phyloP scores from a whole-genome alignment of 2,797 vertebrate genomes.

The Aselliscus stoliczkanus region DNA sequence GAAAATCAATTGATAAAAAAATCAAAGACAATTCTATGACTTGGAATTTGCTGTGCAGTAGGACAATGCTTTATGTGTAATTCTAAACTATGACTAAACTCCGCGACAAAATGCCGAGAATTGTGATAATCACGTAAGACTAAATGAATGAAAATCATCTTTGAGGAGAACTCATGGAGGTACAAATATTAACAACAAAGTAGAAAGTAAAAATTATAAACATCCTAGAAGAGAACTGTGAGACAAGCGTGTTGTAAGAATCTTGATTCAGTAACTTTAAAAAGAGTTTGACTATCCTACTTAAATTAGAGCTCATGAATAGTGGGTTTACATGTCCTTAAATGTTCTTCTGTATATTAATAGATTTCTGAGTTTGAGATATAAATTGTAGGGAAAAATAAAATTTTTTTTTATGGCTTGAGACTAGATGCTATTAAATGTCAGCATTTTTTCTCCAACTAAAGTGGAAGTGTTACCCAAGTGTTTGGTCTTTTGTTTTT shows the following conservation, averaged over 20 bases:
- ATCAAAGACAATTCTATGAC: neutral
- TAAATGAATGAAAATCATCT: neutral
- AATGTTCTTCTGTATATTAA: neutral
- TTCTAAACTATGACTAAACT: neutral
- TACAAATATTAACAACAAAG: neutral
- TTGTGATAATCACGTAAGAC: neutral
- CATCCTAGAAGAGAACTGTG: neutral
- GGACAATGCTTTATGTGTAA: neutral
- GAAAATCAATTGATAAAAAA: neutral
- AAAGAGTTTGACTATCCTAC: neutral
- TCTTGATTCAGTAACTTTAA: neutral
- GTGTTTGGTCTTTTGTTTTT: neutral
- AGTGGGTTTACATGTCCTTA: neutral
- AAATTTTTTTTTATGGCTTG: neutral
- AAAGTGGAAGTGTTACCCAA: neutral
- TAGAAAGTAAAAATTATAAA: neutral
- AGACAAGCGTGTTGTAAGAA: neutral
- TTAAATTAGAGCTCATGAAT: neutral
- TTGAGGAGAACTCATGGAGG: neutral
- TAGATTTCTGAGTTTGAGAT: neutral
- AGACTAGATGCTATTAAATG: neutral
- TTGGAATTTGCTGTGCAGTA: neutral
- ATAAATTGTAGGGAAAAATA: neutral
- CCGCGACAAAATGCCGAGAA: neutral
- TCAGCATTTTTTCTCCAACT: neutral